Conservation (phyloP, 2,888 invertebrate species). For the Cotesia congregata region DNA sequence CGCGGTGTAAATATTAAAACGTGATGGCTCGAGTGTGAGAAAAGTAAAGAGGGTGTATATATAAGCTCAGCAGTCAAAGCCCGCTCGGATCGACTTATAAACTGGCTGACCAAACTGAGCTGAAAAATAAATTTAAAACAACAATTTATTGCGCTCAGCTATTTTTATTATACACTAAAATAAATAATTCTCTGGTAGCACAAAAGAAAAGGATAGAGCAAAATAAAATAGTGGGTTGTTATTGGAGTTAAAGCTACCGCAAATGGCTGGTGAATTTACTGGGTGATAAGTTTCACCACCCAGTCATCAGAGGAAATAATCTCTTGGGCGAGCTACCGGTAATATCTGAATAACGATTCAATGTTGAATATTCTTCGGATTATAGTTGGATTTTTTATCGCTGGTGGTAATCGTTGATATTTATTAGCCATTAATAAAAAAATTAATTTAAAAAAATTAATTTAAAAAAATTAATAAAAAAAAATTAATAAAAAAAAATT, state of each 20-base stretch:
- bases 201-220: neutral
- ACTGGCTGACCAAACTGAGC: slow-evolving; percentile 10
- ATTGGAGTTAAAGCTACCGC: neutral
- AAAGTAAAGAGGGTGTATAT: slow-evolving; percentile 1
- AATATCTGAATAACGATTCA: neutral
- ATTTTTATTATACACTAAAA: neutral
- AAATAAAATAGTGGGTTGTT: neutral
- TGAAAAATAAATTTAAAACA: neutral
- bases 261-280: neutral
- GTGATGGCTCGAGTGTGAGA: slow-evolving; percentile 10
- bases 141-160: neutral
- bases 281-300: neutral
- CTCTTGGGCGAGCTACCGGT: neutral
- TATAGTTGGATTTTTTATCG: neutral
- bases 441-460: no score
- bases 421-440: neutral
- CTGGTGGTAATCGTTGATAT: neutral
- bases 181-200: neutral
- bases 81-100: slow-evolving; percentile 1
- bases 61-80: slow-evolving; percentile 25
- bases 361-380: neutral
- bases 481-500: no score
- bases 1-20: slow-evolving; percentile 38
- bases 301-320: neutral
- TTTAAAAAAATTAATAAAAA: no score